Evolutionary conservation across 1,140 invertebrate species (phyloP), one percentile per base, ranked within the genome.

Genomic region (Leptinotarsa lineolata): DNA sequence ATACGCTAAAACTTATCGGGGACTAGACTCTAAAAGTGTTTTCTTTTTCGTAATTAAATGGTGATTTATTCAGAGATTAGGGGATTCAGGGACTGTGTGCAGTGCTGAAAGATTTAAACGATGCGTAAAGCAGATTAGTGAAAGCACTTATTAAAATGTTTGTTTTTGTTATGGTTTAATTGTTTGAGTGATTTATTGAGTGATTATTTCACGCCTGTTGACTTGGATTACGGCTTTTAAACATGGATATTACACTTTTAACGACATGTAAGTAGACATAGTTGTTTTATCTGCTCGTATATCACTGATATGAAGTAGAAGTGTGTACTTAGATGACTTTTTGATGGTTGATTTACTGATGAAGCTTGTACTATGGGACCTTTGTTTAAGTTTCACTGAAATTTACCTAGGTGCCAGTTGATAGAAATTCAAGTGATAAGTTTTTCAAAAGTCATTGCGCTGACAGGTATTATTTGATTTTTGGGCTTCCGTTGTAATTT

Each of bases 81-180:
- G 39, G 24, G 18, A 20, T 20, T 70, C 18, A 30, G 20, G 68
- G 54, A 24, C 24, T 70, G 8, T 71, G 69, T 71, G 69, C 59
- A 63, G 69, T 71, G 69, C 60, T 44, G 30, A 71, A 61, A 59
- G 69, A 71, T 71, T 71, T 45, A 44, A 71, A 45, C 69, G 58
- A 71, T 63, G 69, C 69, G 69, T 59, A 39, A 71, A 71, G 60
- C 15, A 45, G 69, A 70, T 70, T 71, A 71, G 30, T 71, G 69
- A 22, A 6, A 71, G 69, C 22, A 71, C 69, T 63, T 63, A 71
- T 71, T 71, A 71, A 61, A 71, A 61, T 71, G 69, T 71, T 71
- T 71, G 60, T 71, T 61, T 63, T 71, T 71, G 69, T 71, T 59
- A 71, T 71, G 69, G 69, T 71, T 71, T 71, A 71, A 71, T 71